A percentile compares a stretch with the other conserved stretches of the same genome.
These are phyloP conservation scores for Euzophera pinguis DNA, from an alignment of 2,888 invertebrate genomes.

Conservation along the genomic window DNA sequence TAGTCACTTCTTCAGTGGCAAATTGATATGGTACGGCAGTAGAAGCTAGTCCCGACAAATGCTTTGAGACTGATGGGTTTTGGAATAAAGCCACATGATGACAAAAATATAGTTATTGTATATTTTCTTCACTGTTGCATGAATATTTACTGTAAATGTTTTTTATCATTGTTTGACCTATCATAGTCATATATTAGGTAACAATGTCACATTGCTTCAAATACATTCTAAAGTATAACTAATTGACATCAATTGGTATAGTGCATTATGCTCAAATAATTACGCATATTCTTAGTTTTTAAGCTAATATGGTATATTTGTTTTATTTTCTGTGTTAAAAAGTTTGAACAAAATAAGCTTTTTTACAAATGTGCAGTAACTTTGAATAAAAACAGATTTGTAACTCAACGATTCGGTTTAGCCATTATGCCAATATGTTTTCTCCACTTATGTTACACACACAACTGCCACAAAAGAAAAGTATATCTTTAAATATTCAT, in stretches of 20 bases:
- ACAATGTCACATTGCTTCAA: slow-evolving; percentile 22
- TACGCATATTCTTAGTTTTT: slow-evolving; percentile 25
- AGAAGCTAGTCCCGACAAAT: slow-evolving; percentile 2
- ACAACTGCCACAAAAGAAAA: too few species aligned
- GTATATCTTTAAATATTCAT: too few species aligned
- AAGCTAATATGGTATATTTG: slow-evolving; percentile 18
- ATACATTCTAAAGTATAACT: slow-evolving; percentile 16
- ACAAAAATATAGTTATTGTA: not conserved
- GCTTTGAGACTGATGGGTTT: slow-evolving; percentile 7
- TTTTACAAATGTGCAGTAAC: too few species aligned
- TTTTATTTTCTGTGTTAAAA: not conserved
- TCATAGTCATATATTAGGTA: slow-evolving; percentile 18
- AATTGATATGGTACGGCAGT: not conserved
- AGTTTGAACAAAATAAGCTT: too few species aligned
- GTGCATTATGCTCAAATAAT: slow-evolving; percentile 33
- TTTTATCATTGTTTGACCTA: not conserved
- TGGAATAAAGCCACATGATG: slow-evolving; percentile 3
- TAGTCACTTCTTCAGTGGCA: not conserved
- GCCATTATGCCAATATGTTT: too few species aligned
- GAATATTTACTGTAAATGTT: not conserved
- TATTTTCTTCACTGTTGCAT: not conserved
- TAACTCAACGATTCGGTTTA: too few species aligned
- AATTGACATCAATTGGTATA: slow-evolving; percentile 23
- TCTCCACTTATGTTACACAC: too few species aligned
- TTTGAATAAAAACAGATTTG: too few species aligned